Percentiles rank a stretch among this genome's conserved stretches.
These are phyloP conservation scores for Luidia sarsii DNA, from an alignment of 53 echinoderm and acorn worm species.

Conservation along the genomic window DNA sequence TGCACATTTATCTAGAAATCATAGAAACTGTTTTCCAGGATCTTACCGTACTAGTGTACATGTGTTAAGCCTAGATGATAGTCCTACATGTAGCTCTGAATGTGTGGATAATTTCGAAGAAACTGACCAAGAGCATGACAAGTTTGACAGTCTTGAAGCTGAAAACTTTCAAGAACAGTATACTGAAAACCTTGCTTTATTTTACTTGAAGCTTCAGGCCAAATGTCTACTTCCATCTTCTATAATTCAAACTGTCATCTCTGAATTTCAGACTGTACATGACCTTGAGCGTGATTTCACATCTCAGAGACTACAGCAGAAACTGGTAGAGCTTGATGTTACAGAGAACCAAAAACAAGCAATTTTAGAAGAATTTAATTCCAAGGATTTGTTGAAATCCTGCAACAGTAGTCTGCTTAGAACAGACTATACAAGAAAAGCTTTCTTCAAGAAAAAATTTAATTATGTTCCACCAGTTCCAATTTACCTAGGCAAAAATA, in stretches of 20 bases:
- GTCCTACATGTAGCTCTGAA: background rate
- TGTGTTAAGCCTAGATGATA: background rate
- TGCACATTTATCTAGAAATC: background rate
- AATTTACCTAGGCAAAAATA: background rate
- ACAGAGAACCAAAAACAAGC: too few relatives aligned
- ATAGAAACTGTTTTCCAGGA: background rate
- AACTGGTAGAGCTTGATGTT: background rate
- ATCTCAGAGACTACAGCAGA: background rate
- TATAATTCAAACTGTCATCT: background rate
- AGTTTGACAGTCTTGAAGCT: background rate
- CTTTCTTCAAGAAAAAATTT: background rate
- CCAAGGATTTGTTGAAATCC: too few relatives aligned
- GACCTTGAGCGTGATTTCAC: background rate
- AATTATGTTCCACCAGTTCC: background rate
- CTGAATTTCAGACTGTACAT: background rate
- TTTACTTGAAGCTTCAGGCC: background rate
- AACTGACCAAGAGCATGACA: background rate
- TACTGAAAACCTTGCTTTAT: background rate
- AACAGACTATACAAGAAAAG: background rate
- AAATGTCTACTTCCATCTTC: slow-evolving; percentile 1
- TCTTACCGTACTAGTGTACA: background rate
- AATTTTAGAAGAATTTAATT: background rate
- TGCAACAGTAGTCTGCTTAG: background rate
- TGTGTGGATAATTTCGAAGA: background rate
- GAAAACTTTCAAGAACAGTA: background rate